Conservation (phyloP, 2,797 vertebrate genomes). For the Gila robusta region DNA sequence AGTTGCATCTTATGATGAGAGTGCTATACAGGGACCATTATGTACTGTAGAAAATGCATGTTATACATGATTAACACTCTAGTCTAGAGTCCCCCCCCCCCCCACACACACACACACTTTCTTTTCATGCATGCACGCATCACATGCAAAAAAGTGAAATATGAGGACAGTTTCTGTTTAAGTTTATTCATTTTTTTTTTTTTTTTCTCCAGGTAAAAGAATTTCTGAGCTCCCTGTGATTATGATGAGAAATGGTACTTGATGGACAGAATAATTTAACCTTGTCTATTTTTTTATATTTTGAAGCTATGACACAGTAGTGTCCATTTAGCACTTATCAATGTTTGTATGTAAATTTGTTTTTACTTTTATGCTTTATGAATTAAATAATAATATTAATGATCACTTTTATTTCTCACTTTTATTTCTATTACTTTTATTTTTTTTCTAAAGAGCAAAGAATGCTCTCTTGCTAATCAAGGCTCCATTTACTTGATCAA, state of each 20-base stretch:
- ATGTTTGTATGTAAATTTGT: neutral
- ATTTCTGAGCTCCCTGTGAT: conserved; percentile 86
- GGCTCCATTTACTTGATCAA: neutral
- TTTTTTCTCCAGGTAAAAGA: conserved; percentile 86
- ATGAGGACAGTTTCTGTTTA: neutral
- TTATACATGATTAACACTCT: neutral
- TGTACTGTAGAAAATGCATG: neutral
- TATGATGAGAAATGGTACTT: neutral
- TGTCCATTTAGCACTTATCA: neutral
- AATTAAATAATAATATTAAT: neutral
- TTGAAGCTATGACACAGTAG: neutral
- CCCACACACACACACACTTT: neutral
- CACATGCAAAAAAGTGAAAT: neutral
- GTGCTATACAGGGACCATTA: neutral
- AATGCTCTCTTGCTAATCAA: neutral
- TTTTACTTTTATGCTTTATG: neutral
- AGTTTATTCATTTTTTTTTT: conserved; percentile 7
- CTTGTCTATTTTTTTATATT: neutral
- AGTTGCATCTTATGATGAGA: neutral
- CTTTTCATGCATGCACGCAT: neutral
- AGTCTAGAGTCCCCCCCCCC: too few species aligned
- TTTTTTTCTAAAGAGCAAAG: neutral
- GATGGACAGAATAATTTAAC: neutral
- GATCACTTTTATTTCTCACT: neutral
- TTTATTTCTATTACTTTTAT: too few species aligned